A percentile compares a stretch with the other conserved stretches of the same genome.
Conservation (phyloP, 2,888 invertebrate genomes). For the Incurvaria masculella region DNA sequence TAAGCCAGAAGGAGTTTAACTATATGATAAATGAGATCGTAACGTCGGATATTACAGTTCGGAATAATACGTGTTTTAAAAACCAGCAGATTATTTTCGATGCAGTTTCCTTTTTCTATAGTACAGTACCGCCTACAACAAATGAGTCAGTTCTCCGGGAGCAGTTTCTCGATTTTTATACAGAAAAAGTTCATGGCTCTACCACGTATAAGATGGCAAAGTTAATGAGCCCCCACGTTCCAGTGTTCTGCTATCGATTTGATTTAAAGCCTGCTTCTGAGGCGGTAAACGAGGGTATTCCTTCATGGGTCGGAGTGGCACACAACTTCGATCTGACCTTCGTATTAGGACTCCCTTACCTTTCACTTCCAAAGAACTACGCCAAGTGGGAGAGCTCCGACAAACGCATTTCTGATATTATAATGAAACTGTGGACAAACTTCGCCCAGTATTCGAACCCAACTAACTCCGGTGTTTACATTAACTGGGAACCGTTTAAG, state of each 20-base stretch:
- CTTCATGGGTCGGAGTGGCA: constrained; percentile 77
- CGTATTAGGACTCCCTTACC: constrained; percentile 77
- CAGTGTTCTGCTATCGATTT: constrained; percentile 71
- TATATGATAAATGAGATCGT: constrained; percentile 62
- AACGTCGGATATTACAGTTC: constrained; percentile 56
- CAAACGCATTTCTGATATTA: constrained; percentile 72
- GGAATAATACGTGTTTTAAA: constrained; percentile 56
- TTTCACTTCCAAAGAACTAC: constrained; percentile 56
- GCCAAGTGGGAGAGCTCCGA: constrained; percentile 74
- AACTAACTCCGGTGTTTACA: constrained; percentile 65
- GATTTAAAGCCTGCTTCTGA: constrained; percentile 69
- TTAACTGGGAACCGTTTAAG: constrained; percentile 72
- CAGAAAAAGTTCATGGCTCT: constrained; percentile 72
- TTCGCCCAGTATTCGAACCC: constrained; percentile 74
- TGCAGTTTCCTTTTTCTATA: constrained; percentile 74
- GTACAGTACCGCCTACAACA: constrained; percentile 61
- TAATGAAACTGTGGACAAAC: constrained; percentile 79
- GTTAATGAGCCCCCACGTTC: constrained; percentile 57
- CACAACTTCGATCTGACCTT: constrained; percentile 81
- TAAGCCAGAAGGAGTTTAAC: constrained; percentile 60
- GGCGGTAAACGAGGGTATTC: constrained; percentile 61
- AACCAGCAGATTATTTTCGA: constrained; percentile 67
- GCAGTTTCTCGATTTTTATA: constrained; percentile 67
- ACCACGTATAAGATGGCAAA: constrained; percentile 68
- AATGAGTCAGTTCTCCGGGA: constrained; percentile 61